phyloP scores from a whole-genome alignment of 2,888 invertebrate species.

The Drosophila setosimentum region DNA sequence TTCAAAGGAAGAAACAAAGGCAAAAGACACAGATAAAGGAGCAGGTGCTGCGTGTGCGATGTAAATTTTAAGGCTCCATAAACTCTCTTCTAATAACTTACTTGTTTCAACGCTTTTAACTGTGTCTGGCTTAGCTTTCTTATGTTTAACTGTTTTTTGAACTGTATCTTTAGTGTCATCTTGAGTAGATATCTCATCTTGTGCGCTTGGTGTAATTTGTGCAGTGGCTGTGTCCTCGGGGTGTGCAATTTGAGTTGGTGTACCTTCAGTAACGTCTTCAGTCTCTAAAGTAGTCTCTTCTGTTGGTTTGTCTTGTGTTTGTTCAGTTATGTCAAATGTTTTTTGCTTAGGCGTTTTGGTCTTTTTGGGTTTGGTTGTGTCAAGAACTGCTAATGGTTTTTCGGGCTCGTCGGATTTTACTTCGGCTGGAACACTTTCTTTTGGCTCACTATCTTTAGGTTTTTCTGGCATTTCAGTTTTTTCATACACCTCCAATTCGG shows the following conservation, averaged over 20 bases:
- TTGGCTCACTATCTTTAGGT: conserved; percentile 54
- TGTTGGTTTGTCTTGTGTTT: conserved; percentile 66
- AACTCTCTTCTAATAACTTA: conserved; percentile 83
- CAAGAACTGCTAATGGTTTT: conserved; percentile 23
- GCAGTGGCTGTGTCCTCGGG: conserved; percentile 83
- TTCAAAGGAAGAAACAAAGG: conserved; percentile 58
- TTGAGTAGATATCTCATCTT: conserved; percentile 82
- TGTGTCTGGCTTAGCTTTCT: conserved; percentile 83
- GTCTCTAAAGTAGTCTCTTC: conserved; percentile 66
- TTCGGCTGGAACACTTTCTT: conserved; percentile 44
- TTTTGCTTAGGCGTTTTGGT: conserved; percentile 49
- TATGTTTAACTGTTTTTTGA: conserved; percentile 85
- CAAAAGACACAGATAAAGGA: conserved; percentile 63
- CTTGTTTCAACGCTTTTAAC: conserved; percentile 82
- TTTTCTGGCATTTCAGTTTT: conserved; percentile 82
- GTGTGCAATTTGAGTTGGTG: conserved; percentile 75
- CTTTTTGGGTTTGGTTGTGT: conserved; percentile 57
- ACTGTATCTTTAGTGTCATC: conserved; percentile 83
- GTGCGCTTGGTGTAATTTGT: conserved; percentile 85
- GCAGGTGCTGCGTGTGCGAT: conserved; percentile 59
- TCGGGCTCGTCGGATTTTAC: conserved; percentile 25
- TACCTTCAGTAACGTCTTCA: conserved; percentile 60
- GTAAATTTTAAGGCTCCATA: conserved; percentile 58
- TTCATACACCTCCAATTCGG: conserved; percentile 85
- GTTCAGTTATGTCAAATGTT: conserved; percentile 67